phyloP scores from a whole-genome alignment of 1,140 invertebrate species.

The Matsumurasca onukii region DNA sequence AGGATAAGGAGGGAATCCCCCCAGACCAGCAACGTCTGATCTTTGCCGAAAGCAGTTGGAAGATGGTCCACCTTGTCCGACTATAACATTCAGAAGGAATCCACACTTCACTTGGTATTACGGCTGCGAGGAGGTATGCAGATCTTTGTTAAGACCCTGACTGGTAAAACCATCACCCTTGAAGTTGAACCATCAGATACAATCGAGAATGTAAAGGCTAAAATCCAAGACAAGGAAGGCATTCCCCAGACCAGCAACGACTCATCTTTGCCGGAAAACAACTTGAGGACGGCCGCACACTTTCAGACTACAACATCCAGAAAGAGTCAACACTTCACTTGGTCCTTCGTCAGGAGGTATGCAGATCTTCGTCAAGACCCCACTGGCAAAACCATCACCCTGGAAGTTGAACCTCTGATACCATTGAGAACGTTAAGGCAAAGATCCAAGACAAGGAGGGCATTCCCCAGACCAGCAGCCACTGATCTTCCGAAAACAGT shows the following conservation, averaged over 20 bases:
- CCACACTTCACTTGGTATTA: constrained; percentile 88
- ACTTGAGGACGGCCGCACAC: too few species aligned
- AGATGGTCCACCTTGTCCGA: constrained; percentile 83
- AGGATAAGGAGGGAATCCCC: constrained; percentile 79
- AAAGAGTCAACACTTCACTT: too few species aligned
- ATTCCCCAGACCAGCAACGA: too few species aligned
- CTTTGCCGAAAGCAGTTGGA: constrained; percentile 96
- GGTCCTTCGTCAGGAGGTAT: too few species aligned
- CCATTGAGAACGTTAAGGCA: constrained; percentile 75
- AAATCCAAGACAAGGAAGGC: too few species aligned
- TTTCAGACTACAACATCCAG: too few species aligned
- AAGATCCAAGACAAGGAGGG: constrained; percentile 77
- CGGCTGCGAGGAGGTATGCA: constrained; percentile 95
- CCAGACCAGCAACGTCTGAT: constrained; percentile 82
- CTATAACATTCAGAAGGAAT: too few species aligned
- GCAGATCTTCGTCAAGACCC: constrained; percentile 87
- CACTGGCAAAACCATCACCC: too few species aligned
- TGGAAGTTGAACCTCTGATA: constrained; percentile 74
- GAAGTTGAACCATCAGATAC: too few species aligned
- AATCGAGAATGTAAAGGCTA: too few species aligned
- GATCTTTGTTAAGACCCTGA: constrained; percentile 94
- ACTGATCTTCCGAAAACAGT: constrained; percentile 70
- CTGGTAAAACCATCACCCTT: too few species aligned
- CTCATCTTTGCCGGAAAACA: too few species aligned
- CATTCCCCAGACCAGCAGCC: constrained; percentile 65